These are phyloP conservation scores for Sitta europaea DNA, from an alignment of 2,113 vertebrate genomes.

Conservation along the genomic window DNA sequence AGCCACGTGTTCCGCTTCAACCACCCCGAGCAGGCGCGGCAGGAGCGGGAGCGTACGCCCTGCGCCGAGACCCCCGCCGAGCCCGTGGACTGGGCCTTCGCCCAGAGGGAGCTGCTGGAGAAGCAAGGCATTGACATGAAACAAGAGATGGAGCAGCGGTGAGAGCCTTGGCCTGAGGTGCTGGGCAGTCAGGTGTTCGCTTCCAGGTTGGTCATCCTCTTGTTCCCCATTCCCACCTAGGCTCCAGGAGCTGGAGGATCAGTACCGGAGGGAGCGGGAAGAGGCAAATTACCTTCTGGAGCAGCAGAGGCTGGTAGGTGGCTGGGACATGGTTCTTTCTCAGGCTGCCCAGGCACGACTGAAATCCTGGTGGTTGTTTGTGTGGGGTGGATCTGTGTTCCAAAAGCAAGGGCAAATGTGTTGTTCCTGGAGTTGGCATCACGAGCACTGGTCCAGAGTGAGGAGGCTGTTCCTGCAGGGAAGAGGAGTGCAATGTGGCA, in stretches of 20 bases:
- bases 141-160: constrained; percentile 99
- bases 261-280: constrained; percentile 92
- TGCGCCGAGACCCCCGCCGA: constrained; percentile 88
- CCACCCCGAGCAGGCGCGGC: constrained; percentile 93
- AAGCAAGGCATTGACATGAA: constrained; percentile 99
- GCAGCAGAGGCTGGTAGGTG: constrained; percentile 91
- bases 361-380: neutral
- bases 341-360: neutral
- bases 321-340: neutral
- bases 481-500: neutral
- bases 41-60: constrained; percentile 89
- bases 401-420: neutral
- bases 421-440: neutral
- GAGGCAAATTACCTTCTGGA: constrained; percentile 94
- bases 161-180: neutral
- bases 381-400: neutral
- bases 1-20: constrained; percentile 98
- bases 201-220: neutral
- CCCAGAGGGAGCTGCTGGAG: constrained; percentile 93
- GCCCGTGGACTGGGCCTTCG: constrained; percentile 95
- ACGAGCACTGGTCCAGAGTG: neutral
- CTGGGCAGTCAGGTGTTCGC: neutral
- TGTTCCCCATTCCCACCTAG: constrained; percentile 50
- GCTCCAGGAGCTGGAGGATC: constrained; percentile 95
- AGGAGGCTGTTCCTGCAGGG: neutral